Percentiles rank a stretch among this genome's conserved stretches.
These are phyloP conservation scores for Melanophora roralis DNA, from an alignment of 2,888 invertebrate genomes.

Conservation along the genomic window DNA sequence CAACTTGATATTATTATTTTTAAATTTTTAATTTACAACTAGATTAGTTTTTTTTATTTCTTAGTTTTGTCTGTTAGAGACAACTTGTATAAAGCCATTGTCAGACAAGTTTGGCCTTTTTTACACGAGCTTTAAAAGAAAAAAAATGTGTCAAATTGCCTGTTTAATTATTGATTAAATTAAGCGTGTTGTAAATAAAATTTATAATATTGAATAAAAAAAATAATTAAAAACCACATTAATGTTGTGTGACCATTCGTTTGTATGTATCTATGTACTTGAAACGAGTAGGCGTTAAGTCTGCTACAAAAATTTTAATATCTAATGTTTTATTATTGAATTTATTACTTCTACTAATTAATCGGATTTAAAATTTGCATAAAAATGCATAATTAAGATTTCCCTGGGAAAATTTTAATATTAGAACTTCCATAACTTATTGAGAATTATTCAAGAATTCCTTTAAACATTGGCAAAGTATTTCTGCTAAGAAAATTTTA, in stretches of 20 bases:
- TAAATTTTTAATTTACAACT: constrained; percentile 4
- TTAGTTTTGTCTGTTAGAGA: background rate
- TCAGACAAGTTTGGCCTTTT: constrained; percentile 26
- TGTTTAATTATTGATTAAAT: constrained; percentile 19
- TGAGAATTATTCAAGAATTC: too few species aligned
- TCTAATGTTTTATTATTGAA: background rate
- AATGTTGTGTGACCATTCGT: constrained; percentile 27
- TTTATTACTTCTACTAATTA: constrained; percentile 12
- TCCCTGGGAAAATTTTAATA: background rate
- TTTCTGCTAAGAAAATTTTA: too few species aligned
- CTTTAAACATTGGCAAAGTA: too few species aligned
- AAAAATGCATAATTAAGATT: background rate
- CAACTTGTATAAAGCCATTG: constrained; percentile 5
- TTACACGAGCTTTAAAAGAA: constrained; percentile 1
- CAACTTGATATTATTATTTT: constrained; percentile 26
- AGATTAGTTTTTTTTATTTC: constrained; percentile 9
- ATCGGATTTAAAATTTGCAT: background rate
- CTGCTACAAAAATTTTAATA: background rate
- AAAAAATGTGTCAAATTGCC: constrained; percentile 44
- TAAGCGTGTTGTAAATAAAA: background rate
- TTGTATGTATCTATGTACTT: too few species aligned
- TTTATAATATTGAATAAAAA: background rate
- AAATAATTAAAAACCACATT: constrained; percentile 26
- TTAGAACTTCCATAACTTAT: too few species aligned
- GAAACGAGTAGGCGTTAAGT: constrained; percentile 16